Evolutionary conservation across 2,113 vertebrate species (phyloP).

Genomic region (Pardalotus punctatus): DNA sequence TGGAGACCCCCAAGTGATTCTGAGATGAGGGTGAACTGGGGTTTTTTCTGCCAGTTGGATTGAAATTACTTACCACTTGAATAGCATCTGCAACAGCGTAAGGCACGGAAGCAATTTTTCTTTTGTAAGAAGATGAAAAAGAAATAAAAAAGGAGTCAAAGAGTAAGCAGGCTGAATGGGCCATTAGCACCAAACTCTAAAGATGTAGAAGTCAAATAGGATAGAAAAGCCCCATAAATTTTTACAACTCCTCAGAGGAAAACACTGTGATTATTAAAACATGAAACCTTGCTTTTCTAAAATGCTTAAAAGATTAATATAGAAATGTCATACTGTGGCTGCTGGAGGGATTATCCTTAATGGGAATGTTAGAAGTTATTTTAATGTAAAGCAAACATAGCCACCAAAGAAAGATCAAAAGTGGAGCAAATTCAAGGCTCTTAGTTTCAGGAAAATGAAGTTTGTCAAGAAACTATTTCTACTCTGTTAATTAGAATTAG

Average conservation of each 20-base stretch:
- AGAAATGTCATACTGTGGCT: conserved; percentile 62
- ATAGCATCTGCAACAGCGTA: conserved; percentile 19
- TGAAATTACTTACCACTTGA: conserved; percentile 25
- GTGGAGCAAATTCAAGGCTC: conserved; percentile 35
- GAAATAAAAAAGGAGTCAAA: conserved; percentile 45
- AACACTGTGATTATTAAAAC: conserved; percentile 70
- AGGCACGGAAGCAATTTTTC: conserved; percentile 38
- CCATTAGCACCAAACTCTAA: conserved; percentile 64
- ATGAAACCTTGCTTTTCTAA: conserved; percentile 67
- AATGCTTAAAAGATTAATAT: conserved; percentile 71
- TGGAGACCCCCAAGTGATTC: background rate
- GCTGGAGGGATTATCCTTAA: conserved; percentile 67
- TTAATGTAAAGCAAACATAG: conserved; percentile 70
- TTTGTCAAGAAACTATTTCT: conserved; percentile 44
- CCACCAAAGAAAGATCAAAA: conserved; percentile 58
- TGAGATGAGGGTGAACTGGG: background rate
- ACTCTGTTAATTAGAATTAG: conserved; percentile 33
- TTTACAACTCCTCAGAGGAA: conserved; percentile 65
- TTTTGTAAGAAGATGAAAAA: conserved; percentile 61
- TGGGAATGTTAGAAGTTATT: conserved; percentile 64
- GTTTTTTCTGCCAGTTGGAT: background rate
- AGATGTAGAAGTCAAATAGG: conserved; percentile 68
- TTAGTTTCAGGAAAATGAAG: conserved; percentile 51
- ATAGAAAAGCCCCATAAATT: conserved; percentile 71
- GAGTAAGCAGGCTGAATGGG: conserved; percentile 52